Conservation (phyloP, 2,113 vertebrate species). For the Andinoacara biseriatus region DNA sequence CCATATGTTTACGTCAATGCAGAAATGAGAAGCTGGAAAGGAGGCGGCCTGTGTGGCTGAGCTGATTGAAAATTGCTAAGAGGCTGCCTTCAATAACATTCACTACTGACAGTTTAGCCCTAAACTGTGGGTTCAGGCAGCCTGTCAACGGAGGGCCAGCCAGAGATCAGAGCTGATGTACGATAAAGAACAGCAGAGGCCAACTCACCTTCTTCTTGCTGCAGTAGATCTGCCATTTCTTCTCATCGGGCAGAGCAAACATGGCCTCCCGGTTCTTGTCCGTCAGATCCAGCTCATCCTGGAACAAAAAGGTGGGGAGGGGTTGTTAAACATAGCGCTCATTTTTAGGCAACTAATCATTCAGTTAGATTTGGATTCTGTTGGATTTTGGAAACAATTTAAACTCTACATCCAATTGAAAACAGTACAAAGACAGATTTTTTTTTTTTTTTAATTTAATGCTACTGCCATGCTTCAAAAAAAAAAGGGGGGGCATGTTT, state of each 20-base stretch:
- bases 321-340: not conserved
- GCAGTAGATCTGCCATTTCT: slow-evolving; percentile 99
- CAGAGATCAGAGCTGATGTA: slow-evolving; percentile 32
- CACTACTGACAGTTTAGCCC: slow-evolving; percentile 34
- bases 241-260: slow-evolving; percentile 96
- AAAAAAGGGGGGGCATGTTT: not conserved
- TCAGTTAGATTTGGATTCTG: not conserved
- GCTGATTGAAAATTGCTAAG: slow-evolving; percentile 15
- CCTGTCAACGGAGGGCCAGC: slow-evolving; percentile 48
- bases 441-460: not conserved
- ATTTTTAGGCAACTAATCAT: not conserved
- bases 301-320: slow-evolving; percentile 19
- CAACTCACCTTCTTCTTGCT: slow-evolving; percentile 95
- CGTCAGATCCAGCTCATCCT: slow-evolving; percentile 98
- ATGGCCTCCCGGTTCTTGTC: slow-evolving; percentile 98
- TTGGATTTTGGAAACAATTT: not conserved
- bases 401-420: no score
- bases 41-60: slow-evolving; percentile 1
- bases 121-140: slow-evolving; percentile 44
- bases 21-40: slow-evolving; percentile 42
- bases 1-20: slow-evolving; percentile 30
- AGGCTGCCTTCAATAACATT: slow-evolving; percentile 35
- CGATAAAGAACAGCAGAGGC: not conserved
- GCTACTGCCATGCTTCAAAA: not conserved
- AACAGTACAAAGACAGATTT: not conserved